These are phyloP conservation scores for Sphenodon punctatus DNA, from an alignment of 2,797 vertebrate genomes.

Conservation along the genomic window DNA sequence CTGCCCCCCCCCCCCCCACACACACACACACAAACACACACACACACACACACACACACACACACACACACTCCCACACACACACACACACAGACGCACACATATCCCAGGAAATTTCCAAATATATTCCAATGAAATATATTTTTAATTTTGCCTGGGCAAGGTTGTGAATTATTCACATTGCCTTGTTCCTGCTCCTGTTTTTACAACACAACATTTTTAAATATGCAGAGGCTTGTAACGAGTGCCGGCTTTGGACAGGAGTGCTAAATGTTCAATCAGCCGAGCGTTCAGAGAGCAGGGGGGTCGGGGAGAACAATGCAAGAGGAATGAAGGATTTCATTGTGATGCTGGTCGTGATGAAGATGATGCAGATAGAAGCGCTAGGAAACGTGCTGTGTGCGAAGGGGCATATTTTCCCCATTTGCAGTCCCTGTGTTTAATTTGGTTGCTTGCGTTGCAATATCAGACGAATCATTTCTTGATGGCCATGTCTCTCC, in stretches of 20 bases:
- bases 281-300: background rate
- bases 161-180: constrained; percentile 74
- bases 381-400: constrained; percentile 38
- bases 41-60: too few relatives aligned
- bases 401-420: constrained; percentile 1
- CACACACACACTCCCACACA: too few relatives aligned
- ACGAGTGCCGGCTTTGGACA: constrained; percentile 43
- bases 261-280: constrained; percentile 17
- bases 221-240: constrained; percentile 72
- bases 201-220: constrained; percentile 70
- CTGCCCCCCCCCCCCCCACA: background rate
- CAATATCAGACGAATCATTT: background rate
- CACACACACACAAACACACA: too few relatives aligned
- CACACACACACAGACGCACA: too few relatives aligned
- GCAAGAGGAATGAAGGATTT: constrained; percentile 23
- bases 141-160: constrained; percentile 78
- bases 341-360: constrained; percentile 12
- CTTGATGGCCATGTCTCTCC: background rate
- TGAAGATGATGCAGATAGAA: constrained; percentile 12
- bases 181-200: constrained; percentile 57
- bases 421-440: background rate
- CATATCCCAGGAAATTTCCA: constrained; percentile 34
- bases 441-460: too few relatives aligned
- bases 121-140: constrained; percentile 73
- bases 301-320: background rate